A percentile compares a stretch with the other conserved stretches of the same genome.
Evolutionary conservation across 2,113 vertebrate genomes (phyloP).

Genomic region (Actinemys pallida): DNA sequence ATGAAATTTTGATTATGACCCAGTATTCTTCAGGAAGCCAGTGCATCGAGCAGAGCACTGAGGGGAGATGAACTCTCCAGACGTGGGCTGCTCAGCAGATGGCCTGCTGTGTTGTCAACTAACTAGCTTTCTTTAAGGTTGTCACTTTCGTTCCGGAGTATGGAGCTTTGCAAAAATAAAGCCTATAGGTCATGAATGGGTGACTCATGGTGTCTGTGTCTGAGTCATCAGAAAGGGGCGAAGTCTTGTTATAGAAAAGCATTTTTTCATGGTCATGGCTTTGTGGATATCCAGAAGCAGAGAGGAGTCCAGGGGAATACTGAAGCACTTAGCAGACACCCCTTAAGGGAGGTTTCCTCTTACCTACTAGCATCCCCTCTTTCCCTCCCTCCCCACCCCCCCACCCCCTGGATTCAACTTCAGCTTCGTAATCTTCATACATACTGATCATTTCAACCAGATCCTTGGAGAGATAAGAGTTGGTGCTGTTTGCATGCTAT

Average conservation of each 20-base stretch:
- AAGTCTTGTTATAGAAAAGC: neutral
- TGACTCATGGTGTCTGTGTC: rapidly evolving
- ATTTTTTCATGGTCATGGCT: neutral
- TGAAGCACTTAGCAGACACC: neutral
- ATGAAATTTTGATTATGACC: neutral
- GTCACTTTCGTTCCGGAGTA: neutral
- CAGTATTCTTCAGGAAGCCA: neutral
- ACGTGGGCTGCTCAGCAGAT: neutral
- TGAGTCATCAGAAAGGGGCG: neutral
- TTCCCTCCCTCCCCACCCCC: neutral
- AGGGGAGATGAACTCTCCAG: neutral
- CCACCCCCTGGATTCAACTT: neutral
- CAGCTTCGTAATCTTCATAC: neutral
- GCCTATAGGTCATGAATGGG: neutral
- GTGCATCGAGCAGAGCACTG: neutral
- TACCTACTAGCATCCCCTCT: neutral
- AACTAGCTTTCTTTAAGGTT: neutral
- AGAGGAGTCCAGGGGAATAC: neutral
- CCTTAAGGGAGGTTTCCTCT: neutral
- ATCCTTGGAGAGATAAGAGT: neutral
- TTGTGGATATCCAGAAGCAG: neutral
- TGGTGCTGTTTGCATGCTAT: neutral
- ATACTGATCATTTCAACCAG: rapidly evolving
- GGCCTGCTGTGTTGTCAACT: neutral
- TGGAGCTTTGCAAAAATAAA: rapidly evolving